Evolutionary conservation across 2,113 vertebrate genomes (phyloP).

Genomic region (Hoplias malabaricus): DNA sequence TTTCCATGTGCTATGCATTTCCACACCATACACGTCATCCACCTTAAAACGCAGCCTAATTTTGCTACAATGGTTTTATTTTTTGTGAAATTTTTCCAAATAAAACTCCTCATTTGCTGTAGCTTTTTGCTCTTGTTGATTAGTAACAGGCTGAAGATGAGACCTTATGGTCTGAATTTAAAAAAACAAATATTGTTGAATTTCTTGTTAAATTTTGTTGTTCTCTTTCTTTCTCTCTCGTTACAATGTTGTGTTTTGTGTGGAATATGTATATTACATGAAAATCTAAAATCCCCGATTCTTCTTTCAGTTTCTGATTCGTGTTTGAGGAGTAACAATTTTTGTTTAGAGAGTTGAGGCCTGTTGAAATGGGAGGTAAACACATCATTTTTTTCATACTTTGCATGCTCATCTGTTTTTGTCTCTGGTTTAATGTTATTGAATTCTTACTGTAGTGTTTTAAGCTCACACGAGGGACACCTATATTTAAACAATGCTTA

Average conservation of each 20-base stretch:
- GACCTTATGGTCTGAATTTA: not conserved
- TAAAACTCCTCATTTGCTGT: not conserved
- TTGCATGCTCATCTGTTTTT: constrained; percentile 33
- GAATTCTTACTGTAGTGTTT: constrained; percentile 1
- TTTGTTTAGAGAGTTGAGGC: constrained; percentile 45
- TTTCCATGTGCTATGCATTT: constrained; percentile 32
- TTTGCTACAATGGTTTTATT: too few species aligned
- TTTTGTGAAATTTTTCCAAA: not conserved
- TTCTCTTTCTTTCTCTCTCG: not conserved
- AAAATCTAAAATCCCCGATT: constrained; percentile 43
- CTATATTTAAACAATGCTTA: not conserved
- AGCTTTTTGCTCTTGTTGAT: not conserved
- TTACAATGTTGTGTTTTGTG: constrained; percentile 30
- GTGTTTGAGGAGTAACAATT: constrained; percentile 37
- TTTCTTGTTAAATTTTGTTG: not conserved
- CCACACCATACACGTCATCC: constrained; percentile 16
- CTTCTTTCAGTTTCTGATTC: constrained; percentile 44
- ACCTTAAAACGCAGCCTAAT: not conserved
- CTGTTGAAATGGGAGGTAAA: constrained; percentile 53
- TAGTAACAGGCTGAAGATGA: not conserved
- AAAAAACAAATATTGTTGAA: not conserved
- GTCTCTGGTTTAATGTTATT: not conserved
- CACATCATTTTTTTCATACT: constrained; percentile 38
- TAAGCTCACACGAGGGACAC: not conserved
- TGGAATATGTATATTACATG: constrained; percentile 41